Evolutionary conservation across 2,888 invertebrate species (phyloP), one percentile per base, ranked within the genome.

Genomic region (Ophion obscuratus): DNA sequence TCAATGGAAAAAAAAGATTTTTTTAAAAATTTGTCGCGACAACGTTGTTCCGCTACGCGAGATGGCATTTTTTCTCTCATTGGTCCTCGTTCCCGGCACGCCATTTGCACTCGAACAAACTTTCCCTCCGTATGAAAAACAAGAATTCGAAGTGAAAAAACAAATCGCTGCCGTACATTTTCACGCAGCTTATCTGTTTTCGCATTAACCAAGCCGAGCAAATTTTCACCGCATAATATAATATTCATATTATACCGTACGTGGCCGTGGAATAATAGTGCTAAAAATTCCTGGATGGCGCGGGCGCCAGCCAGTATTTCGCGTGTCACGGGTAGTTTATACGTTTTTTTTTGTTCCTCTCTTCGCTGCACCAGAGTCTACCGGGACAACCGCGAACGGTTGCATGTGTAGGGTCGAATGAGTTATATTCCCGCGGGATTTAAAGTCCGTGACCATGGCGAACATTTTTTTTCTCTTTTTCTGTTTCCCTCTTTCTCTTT

Each of bases 401-500:
- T 68, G 80, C 76, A 81, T 75, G 68, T 67, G 70, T 47, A 78
- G 83, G 74, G 83, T 87, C 79, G 85, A 87, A 85, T 87, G 85
- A 87, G 83, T 87, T 87, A 87, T 87, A 87, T 83, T 85, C 85
- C 79, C 85, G 81, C 73, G 83, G 85, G 85, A 87, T 87, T 87
- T 83, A 81, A 85, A 87, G 83, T 83, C 83, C 76, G 85, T 74
- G 74, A 68, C 75, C 79, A 81, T 59, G 53, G 62, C 76, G 57
- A 80, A 62, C 24, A 53, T 53, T 61, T 64, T 40, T 53, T 70
- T 57, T 61, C 59, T 24, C 47, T n/a, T 67, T 59, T 62, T 57
- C 47, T 44, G 75, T 31, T 70, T 11, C 31, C 9, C 53, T 57
- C 44, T 20, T 24, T 67, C 53, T 66, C 36, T 17, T 44, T 24